These are phyloP conservation scores for Macrophya annulata DNA, from an alignment of 2,888 invertebrate genomes.

Conservation along the genomic window DNA sequence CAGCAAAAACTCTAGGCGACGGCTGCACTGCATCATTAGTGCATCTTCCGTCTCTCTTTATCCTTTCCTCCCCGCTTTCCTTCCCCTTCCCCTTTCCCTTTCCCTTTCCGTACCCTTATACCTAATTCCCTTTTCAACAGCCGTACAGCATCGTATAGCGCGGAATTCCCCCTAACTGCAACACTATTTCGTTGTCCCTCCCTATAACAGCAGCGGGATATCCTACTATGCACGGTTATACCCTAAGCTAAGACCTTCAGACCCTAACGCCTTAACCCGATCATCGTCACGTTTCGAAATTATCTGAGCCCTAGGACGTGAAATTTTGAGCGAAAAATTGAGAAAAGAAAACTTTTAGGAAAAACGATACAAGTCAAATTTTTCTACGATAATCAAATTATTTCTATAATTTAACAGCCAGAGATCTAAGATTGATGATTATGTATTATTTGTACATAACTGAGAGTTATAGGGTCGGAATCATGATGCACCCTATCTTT, in stretches of 20 bases:
- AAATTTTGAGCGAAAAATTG: slow-evolving; percentile 23
- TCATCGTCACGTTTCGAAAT: slow-evolving; percentile 17
- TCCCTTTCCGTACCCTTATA: slow-evolving; percentile 16
- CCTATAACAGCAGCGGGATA: slow-evolving; percentile 28
- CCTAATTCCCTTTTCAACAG: slow-evolving; percentile 44
- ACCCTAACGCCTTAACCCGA: slow-evolving; percentile 35
- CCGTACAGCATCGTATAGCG: neutral
- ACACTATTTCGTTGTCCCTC: slow-evolving; percentile 31
- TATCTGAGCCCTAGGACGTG: neutral
- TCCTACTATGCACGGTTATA: slow-evolving; percentile 4
- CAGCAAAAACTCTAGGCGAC: slow-evolving; percentile 63
- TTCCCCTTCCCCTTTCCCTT: neutral
- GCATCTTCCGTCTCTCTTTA: slow-evolving; percentile 63
- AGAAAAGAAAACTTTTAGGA: neutral
- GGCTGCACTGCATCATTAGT: slow-evolving; percentile 74
- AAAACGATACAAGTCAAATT: neutral
- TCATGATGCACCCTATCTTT: neutral
- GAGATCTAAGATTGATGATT: neutral
- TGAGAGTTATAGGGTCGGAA: neutral
- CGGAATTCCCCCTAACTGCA: slow-evolving; percentile 26
- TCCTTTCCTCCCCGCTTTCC: slow-evolving; percentile 13
- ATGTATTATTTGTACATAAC: neutral
- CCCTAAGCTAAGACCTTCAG: slow-evolving; percentile 6
- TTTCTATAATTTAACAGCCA: neutral
- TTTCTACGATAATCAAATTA: neutral